A percentile compares a stretch with the other conserved stretches of the same genome.
Conservation (phyloP, 2,113 vertebrate genomes). For the Dipodomys ordii region DNA sequence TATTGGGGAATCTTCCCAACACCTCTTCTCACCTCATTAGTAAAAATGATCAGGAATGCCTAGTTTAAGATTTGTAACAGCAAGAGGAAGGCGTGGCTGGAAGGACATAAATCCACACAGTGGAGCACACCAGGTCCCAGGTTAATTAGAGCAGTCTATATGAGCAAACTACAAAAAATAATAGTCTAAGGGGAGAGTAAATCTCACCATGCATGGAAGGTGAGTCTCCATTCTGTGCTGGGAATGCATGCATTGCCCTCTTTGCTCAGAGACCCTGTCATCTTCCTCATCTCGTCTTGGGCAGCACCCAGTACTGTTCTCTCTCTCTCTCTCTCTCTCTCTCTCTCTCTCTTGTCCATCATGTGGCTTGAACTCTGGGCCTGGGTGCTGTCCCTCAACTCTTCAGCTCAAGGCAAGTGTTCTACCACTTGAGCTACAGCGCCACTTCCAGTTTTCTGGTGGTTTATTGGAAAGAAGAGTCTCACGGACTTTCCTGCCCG, state of each 20-base stretch:
- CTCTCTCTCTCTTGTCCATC: too few relatives aligned
- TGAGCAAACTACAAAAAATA: neutral
- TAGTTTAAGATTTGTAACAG: neutral
- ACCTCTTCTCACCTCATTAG: neutral
- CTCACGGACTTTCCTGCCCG: too few relatives aligned
- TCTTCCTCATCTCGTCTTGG: neutral
- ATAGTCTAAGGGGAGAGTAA: accelerated
- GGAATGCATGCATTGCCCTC: accelerated
- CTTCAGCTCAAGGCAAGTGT: too few relatives aligned
- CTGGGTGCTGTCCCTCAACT: too few relatives aligned
- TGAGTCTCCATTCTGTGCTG: accelerated
- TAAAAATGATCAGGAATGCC: neutral
- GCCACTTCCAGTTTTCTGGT: too few relatives aligned
- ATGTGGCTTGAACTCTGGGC: too few relatives aligned
- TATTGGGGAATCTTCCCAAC: neutral
- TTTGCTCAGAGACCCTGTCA: accelerated
- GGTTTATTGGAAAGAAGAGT: too few relatives aligned
- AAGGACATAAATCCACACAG: neutral
- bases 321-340: too few relatives aligned
- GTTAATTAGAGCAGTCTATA: accelerated
- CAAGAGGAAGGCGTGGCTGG: neutral
- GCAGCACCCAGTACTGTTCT: accelerated
- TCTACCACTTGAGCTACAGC: too few relatives aligned
- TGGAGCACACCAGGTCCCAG: too few relatives aligned
- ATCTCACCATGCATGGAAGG: accelerated